Conservation (phyloP, 1,140 invertebrate species). For the Pectinophora gossypiella region DNA sequence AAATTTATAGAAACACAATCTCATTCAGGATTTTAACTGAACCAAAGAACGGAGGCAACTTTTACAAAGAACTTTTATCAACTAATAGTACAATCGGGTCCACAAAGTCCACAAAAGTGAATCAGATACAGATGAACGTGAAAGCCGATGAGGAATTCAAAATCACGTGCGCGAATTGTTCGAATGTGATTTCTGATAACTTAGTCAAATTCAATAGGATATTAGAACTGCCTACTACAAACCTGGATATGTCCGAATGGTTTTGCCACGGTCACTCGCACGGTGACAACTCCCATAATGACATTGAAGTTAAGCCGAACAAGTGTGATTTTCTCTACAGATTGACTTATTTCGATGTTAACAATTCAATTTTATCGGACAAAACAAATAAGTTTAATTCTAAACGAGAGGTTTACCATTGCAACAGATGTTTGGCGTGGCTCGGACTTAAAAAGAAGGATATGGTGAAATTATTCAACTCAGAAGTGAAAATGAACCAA, state of each 20-base stretch:
- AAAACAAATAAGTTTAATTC: conserved; percentile 60
- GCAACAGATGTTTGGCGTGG: conserved; percentile 74
- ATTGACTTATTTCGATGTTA: conserved; percentile 69
- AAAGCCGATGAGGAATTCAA: conserved; percentile 43
- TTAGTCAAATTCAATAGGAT: conserved; percentile 66
- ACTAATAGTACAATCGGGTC: conserved; percentile 22
- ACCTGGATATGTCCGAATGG: conserved; percentile 75
- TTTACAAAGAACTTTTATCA: conserved; percentile 72
- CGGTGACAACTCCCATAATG: conserved; percentile 21
- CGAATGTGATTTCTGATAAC: conserved; percentile 53
- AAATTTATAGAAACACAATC: conserved; percentile 62
- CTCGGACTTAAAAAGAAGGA: conserved; percentile 66
- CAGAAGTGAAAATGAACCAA: conserved; percentile 52
- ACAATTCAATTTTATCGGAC: conserved; percentile 48
- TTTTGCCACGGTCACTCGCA: conserved; percentile 72
- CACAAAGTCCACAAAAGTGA: conserved; percentile 30
- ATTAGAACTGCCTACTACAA: conserved; percentile 74
- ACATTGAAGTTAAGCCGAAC: conserved; percentile 54
- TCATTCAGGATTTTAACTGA: conserved; percentile 69
- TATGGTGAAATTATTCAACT: conserved; percentile 65
- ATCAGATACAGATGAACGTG: conserved; percentile 51
- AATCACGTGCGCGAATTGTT: conserved; percentile 74
- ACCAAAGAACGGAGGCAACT: conserved; percentile 66
- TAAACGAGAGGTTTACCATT: conserved; percentile 66
- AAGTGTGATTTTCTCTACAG: conserved; percentile 71